Evolutionary conservation across 2,113 vertebrate genomes (phyloP).

Genomic region (Choloepus hoffmanni): DNA sequence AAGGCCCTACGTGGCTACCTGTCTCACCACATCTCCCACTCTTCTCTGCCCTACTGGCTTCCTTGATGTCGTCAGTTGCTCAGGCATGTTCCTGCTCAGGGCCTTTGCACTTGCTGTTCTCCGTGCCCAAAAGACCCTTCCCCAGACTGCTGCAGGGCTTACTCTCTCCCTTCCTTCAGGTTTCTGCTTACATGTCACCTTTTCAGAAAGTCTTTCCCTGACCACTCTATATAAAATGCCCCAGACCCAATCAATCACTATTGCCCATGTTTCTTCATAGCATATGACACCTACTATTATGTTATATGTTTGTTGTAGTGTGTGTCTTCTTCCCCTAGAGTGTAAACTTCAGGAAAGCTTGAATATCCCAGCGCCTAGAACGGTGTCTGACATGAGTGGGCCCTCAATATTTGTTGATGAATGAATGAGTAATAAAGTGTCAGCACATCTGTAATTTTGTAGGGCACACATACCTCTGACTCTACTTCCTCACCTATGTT

Average conservation of each 20-base stretch:
- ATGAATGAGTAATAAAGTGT: background rate
- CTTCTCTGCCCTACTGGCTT: background rate
- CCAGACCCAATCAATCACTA: background rate
- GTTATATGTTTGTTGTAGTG: background rate
- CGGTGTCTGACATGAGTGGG: background rate
- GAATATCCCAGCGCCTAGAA: background rate
- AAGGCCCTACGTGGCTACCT: background rate
- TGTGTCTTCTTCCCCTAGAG: background rate
- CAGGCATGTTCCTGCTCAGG: no score
- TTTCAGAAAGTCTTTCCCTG: background rate
- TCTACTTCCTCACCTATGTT: background rate
- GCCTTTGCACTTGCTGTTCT: background rate
- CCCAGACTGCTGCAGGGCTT: background rate
- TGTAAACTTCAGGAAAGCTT: background rate
- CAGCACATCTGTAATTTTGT: background rate
- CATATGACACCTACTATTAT: background rate
- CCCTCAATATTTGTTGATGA: background rate
- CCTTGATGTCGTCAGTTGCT: background rate
- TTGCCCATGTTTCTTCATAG: background rate
- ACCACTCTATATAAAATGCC: background rate
- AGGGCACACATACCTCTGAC: background rate
- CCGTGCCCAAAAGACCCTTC: background rate
- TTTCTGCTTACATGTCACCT: background rate
- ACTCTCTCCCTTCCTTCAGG: background rate
- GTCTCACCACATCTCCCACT: fast-evolving